Evolutionary conservation across 2,113 vertebrate species (phyloP), one percentile per base, ranked within the genome.

Genomic region (Apteryx owenii): DNA sequence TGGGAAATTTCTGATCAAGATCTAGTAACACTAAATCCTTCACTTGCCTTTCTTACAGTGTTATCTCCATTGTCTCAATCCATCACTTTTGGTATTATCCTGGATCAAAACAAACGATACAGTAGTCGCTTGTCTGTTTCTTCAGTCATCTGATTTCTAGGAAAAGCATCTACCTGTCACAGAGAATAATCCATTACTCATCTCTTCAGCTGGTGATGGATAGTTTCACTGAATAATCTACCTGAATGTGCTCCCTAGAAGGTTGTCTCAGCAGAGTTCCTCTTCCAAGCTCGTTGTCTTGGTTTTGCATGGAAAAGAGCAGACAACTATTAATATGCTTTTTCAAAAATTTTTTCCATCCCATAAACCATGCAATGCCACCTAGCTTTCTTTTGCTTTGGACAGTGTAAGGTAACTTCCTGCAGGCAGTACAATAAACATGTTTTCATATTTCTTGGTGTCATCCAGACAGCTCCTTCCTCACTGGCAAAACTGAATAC

Each of bases 41-140:
- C 25, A 26, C 31, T 42, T 93, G 56, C 75, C 78, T 82, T 95
- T 94, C 38, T 79, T 70, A 29, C 19, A 81, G 0, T 51, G 17
- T 91, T 81, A 83, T 75, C 50, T 94, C 26, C 19, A 46, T 87
- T 91, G 78, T 48, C 38, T 95, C 85, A 38, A 69, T 91, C 85
- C 31, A 25, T 93, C 90, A 69, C 66, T 95, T 68, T 11, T 58
- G 38, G 28, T 80, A 77, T 46, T 86, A 54, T 68, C 80, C 53
- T 81, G 62, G 68, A 93, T 71, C 28, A 93, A 93, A 94, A 73
- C 54, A 75, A 93, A 83, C 48, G 28, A 73, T 58, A 58, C 26
- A 54, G 56, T 81, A 91, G 70, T 87, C 46, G 87, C 96, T 89
- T 94, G 78, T 89, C 77, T 95, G 77, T 78, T 95, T 89, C 54